These are phyloP conservation scores for Hiodon alosoides DNA, from an alignment of 2,113 vertebrate genomes.

Conservation along the genomic window DNA sequence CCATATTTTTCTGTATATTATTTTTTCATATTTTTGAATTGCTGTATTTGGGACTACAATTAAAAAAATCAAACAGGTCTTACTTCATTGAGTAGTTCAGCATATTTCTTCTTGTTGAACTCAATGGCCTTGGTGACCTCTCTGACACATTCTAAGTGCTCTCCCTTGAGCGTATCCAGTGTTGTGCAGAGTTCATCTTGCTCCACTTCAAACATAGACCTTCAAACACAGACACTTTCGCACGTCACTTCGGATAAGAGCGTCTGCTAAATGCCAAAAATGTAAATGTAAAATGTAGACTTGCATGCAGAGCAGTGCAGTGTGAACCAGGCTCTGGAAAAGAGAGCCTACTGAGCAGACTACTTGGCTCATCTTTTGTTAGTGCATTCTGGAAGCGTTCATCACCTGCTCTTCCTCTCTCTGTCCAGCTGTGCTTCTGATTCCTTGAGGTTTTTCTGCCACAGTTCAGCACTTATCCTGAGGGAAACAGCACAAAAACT, in stretches of 20 bases:
- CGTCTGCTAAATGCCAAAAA: too few species aligned
- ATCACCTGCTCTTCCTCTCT: slow-evolving; percentile 32
- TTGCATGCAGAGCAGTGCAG: too few species aligned
- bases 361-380: too few species aligned
- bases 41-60: too few species aligned
- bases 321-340: too few species aligned
- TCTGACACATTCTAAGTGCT: slow-evolving; percentile 35
- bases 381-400: too few species aligned
- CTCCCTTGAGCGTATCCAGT: slow-evolving; percentile 31
- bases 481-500: neutral
- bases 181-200: slow-evolving; percentile 17
- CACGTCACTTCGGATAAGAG: too few species aligned
- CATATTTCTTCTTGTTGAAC: slow-evolving; percentile 23
- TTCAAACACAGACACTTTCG: too few species aligned
- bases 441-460: slow-evolving; percentile 33
- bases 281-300: too few species aligned
- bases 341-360: too few species aligned
- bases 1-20: too few species aligned
- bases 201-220: slow-evolving; percentile 14
- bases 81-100: slow-evolving; percentile 42
- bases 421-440: slow-evolving; percentile 26
- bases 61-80: neutral
- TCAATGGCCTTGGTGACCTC: slow-evolving; percentile 31
- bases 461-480: slow-evolving; percentile 33
- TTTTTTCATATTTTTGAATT: too few species aligned